Evolutionary conservation across 2,888 invertebrate genomes (phyloP).

Genomic region (Meteorus colon): DNA sequence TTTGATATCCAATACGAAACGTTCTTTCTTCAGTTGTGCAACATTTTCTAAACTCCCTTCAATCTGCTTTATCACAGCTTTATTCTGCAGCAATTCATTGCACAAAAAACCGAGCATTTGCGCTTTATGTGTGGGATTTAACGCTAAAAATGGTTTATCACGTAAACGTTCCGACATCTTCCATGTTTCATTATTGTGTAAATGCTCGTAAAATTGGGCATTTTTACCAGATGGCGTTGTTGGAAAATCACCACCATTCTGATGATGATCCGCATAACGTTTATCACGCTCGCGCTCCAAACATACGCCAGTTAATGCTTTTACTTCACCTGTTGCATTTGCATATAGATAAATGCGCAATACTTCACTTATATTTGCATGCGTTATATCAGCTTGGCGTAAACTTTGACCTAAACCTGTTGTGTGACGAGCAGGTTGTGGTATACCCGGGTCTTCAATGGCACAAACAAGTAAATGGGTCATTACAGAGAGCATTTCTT

Average conservation of each 20-base stretch:
- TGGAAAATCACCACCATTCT: constrained; percentile 81
- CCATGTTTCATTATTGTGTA: constrained; percentile 86
- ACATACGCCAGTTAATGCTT: constrained; percentile 86
- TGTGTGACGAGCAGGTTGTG: constrained; percentile 90
- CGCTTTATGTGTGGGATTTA: constrained; percentile 90
- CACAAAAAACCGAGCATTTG: constrained; percentile 93
- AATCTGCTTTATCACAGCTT: constrained; percentile 91
- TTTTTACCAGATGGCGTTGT: constrained; percentile 84
- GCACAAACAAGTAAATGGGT: constrained; percentile 93
- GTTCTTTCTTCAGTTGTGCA: constrained; percentile 89
- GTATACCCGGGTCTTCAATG: constrained; percentile 94
- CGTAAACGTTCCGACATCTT: constrained; percentile 86
- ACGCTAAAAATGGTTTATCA: constrained; percentile 88
- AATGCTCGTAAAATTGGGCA: constrained; percentile 84
- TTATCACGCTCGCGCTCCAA: constrained; percentile 88
- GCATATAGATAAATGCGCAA: constrained; percentile 93
- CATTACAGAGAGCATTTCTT: constrained; percentile 90
- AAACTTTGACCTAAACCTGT: constrained; percentile 94
- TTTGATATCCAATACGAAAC: constrained; percentile 94
- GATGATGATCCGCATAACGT: constrained; percentile 88
- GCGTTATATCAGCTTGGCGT: constrained; percentile 91
- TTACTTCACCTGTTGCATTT: constrained; percentile 90
- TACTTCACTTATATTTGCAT: constrained; percentile 93
- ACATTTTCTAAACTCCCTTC: constrained; percentile 91
- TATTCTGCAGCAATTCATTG: constrained; percentile 95